Evolutionary conservation across 2,888 invertebrate species (phyloP), one percentile per base, ranked within the genome.

Genomic region (Plebejus argus): DNA sequence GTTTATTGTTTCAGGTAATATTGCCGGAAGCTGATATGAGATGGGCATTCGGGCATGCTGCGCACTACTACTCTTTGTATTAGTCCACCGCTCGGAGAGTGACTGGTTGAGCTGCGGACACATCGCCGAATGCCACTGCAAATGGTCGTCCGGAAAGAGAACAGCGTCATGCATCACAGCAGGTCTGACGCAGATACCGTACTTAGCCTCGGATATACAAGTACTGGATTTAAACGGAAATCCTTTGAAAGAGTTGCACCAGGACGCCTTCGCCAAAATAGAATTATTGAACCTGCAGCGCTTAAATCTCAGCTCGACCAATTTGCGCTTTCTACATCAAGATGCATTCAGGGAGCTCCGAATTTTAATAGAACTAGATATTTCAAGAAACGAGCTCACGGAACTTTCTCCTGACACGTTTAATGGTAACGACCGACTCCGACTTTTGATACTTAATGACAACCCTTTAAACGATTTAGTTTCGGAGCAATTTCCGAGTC

Each of bases 61-160:
- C 83, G 85, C 87, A 80, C 86, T 86, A 83, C 85, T 90, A 82
- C 82, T 90, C 80, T 80, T 84, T 76, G 78, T 89, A 79, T 82
- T 91, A 78, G 83, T 90, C 79, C 85, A 86, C 71, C 85, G 87
- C 33, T 86, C 88, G 76, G 93, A 87, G 78, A 90, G 93, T 83
- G 98, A 98, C 89, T 98, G 98, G 98, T 96, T 97, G 76, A 97
- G 96, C 89, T 98, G 98, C 89, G 97, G 97, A 81, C 94, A 96
- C 77, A 90, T 93, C 77, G 81, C 87, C 82, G 96, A 96, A 83
- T 98, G 98, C 88, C 96, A 96, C 84, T 98, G 98, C 95, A 98
- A 98, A 92, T 98, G 98, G 98, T 97, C 97, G 5, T 97, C 97
- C 72, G 98, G 98, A 77, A 98, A 98, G 90, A 98, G 97, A 89